Base-by-base conservation (phyloP, 2,797 vertebrate genomes). In the Hemitrygon akajei region DNA sequence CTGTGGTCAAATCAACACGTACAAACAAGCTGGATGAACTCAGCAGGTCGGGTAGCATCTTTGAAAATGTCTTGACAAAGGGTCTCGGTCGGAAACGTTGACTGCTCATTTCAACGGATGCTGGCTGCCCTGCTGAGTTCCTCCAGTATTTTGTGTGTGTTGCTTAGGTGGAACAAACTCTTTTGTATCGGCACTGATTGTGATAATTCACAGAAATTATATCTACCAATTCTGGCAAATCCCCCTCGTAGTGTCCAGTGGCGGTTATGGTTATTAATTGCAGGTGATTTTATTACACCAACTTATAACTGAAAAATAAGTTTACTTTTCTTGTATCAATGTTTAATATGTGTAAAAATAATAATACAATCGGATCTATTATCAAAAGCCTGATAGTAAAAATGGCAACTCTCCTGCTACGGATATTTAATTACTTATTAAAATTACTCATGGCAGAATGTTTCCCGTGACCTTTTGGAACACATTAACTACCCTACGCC, bases 381-480 rank as follows among this genome's bases (percentile, higher is more conserved):
- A 63, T 9, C 16, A 87, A 12, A 20, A 18, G 30, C 6, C 30
- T 87, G 56, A 27, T 60, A 58, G 5, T 63, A 92, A 92, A 73
- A 92, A 73, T 37, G 9, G 22, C 89, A 91, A 20, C 10, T n/a
- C 37, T 75, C 56, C 91, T 76, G 37, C 76, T 40, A 20, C 27
- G 3, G 22, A 25, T 25, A 66, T 66, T 66, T 66, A 66, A 66
- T 9, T 47, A 66, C 63, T 3, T 66, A 66, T 66, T 66, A 14
- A 2, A 7, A 66, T 14, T 66, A 14, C 14, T 2, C 40, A 12
- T 58, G 91, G 91, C 40, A 69, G 37, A 56, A 6, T 73, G 40
- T 75, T 92, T 75, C 71, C 69, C 71, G 14, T 92, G 91, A 76
- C 71, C 91, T 93, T 76, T 89, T 27, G 47, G 30, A 76, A 37